Evolutionary conservation across 2,888 invertebrate genomes (phyloP).

Genomic region (Prosopocoilus inquinatus): DNA sequence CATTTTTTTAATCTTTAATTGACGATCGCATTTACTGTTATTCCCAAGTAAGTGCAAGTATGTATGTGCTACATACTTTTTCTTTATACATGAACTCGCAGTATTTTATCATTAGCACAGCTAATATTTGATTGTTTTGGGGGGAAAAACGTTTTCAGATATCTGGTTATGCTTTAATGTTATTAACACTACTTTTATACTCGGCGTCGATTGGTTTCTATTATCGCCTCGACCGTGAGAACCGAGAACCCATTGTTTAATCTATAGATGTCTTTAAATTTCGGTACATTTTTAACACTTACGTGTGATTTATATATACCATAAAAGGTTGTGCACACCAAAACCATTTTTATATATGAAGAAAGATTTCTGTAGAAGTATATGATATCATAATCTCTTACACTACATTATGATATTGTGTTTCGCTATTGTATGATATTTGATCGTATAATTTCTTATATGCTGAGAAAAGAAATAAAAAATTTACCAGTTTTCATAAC

Average conservation of each 20-base stretch:
- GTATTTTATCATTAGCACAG: too few species aligned
- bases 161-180: slow-evolving; percentile 18
- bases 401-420: too few species aligned
- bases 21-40: not conserved
- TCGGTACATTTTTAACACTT: slow-evolving; percentile 42
- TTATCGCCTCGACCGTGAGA: slow-evolving; percentile 41
- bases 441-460: too few species aligned
- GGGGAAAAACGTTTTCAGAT: slow-evolving; percentile 11
- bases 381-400: not conserved
- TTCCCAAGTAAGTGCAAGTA: too few species aligned
- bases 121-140: slow-evolving; percentile 12
- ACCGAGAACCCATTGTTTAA: slow-evolving; percentile 34
- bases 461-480: too few species aligned
- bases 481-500: too few species aligned
- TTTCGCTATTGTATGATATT: not conserved
- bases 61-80: too few species aligned
- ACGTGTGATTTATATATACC: slow-evolving; percentile 38
- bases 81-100: too few species aligned
- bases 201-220: slow-evolving; percentile 26
- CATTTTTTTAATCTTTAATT: not conserved
- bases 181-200: slow-evolving; percentile 23
- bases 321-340: not conserved
- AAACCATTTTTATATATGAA: not conserved
- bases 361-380: not conserved
- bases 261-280: slow-evolving; percentile 36